These are phyloP conservation scores for Tenthredo distinguenda DNA, from an alignment of 2,888 invertebrate species.

Conservation along the genomic window DNA sequence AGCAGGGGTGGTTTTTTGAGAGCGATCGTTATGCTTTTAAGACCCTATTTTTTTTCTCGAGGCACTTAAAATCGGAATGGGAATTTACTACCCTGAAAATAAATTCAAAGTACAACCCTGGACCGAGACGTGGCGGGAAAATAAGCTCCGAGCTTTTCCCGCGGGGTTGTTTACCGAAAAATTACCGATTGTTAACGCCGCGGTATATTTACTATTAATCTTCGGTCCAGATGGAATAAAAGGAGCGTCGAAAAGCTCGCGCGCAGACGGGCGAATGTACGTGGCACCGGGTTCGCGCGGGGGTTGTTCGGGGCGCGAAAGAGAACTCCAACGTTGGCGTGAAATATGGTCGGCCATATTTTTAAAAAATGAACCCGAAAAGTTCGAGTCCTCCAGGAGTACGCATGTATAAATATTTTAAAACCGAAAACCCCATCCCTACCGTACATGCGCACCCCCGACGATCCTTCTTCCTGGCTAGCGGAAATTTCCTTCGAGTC, in stretches of 20 bases:
- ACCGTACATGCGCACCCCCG: background rate
- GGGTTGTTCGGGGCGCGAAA: background rate
- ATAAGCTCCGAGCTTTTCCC: background rate
- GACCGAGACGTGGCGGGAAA: background rate
- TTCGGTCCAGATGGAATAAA: constrained; percentile 11
- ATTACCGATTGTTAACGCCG: constrained; percentile 24
- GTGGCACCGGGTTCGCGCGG: background rate
- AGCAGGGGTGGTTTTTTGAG: too few relatives aligned
- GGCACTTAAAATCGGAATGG: background rate
- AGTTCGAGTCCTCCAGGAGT: constrained; percentile 21
- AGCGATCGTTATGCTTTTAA: background rate
- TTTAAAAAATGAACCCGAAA: constrained; percentile 35
- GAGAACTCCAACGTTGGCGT: constrained; percentile 29
- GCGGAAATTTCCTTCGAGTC: background rate
- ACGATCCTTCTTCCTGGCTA: constrained; percentile 9
- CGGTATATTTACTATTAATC: constrained; percentile 34
- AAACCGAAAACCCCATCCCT: constrained; percentile 8
- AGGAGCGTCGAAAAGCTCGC: background rate
- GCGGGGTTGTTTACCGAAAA: background rate
- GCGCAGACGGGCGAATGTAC: constrained; percentile 14
- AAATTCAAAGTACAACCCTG: background rate
- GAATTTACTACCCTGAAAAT: background rate
- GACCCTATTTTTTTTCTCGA: background rate
- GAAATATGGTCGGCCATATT: constrained; percentile 47
- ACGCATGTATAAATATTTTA: constrained; percentile 47